These are phyloP conservation scores for Triplophysa bombifrons DNA, from an alignment of 2,797 vertebrate species.

Conservation along the genomic window DNA sequence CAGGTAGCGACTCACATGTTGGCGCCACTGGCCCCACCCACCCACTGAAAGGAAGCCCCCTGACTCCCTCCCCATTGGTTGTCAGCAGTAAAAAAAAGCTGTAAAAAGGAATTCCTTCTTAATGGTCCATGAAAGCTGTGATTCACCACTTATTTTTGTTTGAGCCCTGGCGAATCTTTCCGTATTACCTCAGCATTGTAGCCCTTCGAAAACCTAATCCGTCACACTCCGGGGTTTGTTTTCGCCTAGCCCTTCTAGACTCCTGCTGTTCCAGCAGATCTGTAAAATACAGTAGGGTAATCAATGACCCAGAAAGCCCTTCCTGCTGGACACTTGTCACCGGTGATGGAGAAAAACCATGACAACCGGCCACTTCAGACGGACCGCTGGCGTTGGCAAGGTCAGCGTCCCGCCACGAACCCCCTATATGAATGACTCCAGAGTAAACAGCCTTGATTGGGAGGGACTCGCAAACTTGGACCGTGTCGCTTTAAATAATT, in stretches of 20 bases:
- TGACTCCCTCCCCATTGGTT: slow-evolving; percentile 54
- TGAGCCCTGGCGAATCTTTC: slow-evolving; percentile 62
- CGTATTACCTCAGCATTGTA: slow-evolving; percentile 62
- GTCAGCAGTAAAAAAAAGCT: slow-evolving; percentile 54
- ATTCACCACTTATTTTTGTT: slow-evolving; percentile 68
- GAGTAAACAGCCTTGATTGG: slow-evolving; percentile 71
- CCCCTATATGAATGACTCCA: slow-evolving; percentile 59
- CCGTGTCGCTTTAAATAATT: slow-evolving; percentile 81
- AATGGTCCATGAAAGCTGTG: slow-evolving; percentile 68
- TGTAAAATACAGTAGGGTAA: slow-evolving; percentile 28
- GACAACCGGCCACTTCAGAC: slow-evolving; percentile 66
- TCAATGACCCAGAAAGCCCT: slow-evolving; percentile 53
- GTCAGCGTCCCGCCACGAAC: slow-evolving; percentile 67
- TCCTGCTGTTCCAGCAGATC: slow-evolving; percentile 31
- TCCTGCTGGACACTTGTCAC: slow-evolving; percentile 67
- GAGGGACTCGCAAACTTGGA: slow-evolving; percentile 75
- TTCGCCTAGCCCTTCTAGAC: background rate
- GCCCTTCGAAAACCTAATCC: slow-evolving; percentile 52
- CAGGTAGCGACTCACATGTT: slow-evolving; percentile 27
- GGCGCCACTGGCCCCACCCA: slow-evolving; percentile 5
- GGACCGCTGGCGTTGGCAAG: slow-evolving; percentile 59
- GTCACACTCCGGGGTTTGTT: slow-evolving; percentile 50
- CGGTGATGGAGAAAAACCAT: slow-evolving; percentile 60
- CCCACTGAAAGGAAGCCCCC: slow-evolving; percentile 45
- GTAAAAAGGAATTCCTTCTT: slow-evolving; percentile 66